Evolutionary conservation across 2,113 vertebrate species (phyloP).

Genomic region (Hemichromis elongatus): DNA sequence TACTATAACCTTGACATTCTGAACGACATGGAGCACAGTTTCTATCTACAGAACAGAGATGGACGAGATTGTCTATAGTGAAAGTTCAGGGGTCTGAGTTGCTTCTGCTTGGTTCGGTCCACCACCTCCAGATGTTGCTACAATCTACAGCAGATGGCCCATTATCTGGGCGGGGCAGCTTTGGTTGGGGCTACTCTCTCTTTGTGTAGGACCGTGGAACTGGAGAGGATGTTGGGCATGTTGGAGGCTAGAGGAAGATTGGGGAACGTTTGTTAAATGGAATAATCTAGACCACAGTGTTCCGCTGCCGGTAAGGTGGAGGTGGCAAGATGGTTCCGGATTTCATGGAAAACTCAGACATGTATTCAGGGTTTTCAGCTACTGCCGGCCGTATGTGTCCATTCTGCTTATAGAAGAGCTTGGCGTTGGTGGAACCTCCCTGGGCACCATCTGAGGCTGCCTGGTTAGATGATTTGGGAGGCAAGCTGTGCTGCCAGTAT

Average conservation of each 20-base stretch:
- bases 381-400: slow-evolving; percentile 87
- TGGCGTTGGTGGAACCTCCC: slow-evolving; percentile 88
- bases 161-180: not conserved
- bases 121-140: slow-evolving; percentile 42
- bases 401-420: slow-evolving; percentile 95
- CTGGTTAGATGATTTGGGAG: slow-evolving; percentile 81
- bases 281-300: slow-evolving; percentile 88
- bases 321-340: slow-evolving; percentile 89
- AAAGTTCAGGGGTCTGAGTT: slow-evolving; percentile 8
- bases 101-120: slow-evolving; percentile 3
- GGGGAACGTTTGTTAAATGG: not conserved
- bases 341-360: slow-evolving; percentile 91
- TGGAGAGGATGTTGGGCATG: slow-evolving; percentile 30
- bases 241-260: slow-evolving; percentile 17
- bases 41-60: slow-evolving; percentile 59
- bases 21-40: not conserved
- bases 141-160: slow-evolving; percentile 43
- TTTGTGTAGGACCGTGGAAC: slow-evolving; percentile 16
- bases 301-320: slow-evolving; percentile 95
- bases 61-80: slow-evolving; percentile 14
- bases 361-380: slow-evolving; percentile 94
- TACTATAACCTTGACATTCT: not conserved
- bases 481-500: slow-evolving; percentile 97
- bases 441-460: slow-evolving; percentile 71
- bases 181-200: not conserved